These are phyloP conservation scores for Trissolcus brochymenae DNA, from an alignment of 2,888 invertebrate species.

Conservation along the genomic window DNA sequence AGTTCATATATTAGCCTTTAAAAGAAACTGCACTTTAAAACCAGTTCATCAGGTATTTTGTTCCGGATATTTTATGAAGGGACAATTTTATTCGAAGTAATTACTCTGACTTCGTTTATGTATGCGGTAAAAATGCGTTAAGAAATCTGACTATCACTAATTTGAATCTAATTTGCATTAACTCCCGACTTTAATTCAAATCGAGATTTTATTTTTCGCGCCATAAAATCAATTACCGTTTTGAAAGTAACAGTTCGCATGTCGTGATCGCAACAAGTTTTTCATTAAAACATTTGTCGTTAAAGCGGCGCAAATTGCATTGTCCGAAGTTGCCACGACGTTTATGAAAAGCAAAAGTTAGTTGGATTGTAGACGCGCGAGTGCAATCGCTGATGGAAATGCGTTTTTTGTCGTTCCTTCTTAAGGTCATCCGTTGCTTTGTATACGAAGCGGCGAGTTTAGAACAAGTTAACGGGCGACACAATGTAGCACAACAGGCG, in stretches of 20 bases:
- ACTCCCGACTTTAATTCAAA: background rate
- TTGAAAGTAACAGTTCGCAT: conserved; percentile 24
- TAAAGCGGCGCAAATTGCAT: conserved; percentile 48
- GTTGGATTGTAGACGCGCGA: conserved; percentile 23
- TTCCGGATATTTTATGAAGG: too few species aligned
- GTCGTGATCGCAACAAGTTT: conserved; percentile 38
- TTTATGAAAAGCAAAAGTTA: conserved; percentile 51
- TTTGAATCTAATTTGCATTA: background rate
- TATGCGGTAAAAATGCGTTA: background rate
- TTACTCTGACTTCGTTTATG: too few species aligned
- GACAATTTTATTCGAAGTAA: too few species aligned
- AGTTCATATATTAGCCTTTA: too few species aligned
- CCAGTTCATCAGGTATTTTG: too few species aligned
- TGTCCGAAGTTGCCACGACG: conserved; percentile 35
- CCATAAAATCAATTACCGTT: conserved; percentile 36
- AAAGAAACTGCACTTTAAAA: too few species aligned
- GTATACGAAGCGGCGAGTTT: conserved; percentile 65
- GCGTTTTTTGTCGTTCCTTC: conserved; percentile 34
- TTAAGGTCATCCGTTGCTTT: conserved; percentile 52
- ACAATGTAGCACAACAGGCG: conserved; percentile 66
- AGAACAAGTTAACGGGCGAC: conserved; percentile 73
- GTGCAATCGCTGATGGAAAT: conserved; percentile 48
- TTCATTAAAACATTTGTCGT: conserved; percentile 47
- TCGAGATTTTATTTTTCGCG: background rate
- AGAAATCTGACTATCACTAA: background rate